These are phyloP conservation scores for Syrmaticus mikado DNA, from an alignment of 2,113 vertebrate genomes.

Conservation along the genomic window DNA sequence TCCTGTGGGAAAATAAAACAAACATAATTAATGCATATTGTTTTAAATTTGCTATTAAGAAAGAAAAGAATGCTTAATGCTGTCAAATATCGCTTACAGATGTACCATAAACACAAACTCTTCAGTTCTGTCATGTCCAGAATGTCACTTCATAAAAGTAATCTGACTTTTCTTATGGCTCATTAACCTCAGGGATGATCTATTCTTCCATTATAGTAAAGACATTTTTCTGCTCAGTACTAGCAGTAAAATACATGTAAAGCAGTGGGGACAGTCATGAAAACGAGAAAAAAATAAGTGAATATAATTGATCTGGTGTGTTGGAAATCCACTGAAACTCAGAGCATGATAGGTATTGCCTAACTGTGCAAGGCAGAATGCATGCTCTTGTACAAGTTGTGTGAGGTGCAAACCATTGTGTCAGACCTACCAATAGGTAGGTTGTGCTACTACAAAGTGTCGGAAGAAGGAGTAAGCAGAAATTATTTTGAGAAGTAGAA, in stretches of 20 bases:
- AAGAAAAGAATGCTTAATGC: neutral
- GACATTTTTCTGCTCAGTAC: neutral
- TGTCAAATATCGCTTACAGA: neutral
- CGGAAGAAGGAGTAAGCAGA: neutral
- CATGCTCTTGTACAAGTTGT: neutral
- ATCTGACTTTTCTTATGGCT: neutral
- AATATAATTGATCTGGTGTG: neutral
- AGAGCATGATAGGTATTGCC: neutral
- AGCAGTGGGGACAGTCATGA: neutral
- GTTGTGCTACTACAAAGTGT: neutral
- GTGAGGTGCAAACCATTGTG: neutral
- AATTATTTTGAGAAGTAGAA: neutral
- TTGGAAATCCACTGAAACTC: neutral
- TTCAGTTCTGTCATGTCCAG: neutral
- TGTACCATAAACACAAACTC: neutral
- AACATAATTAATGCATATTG: neutral
- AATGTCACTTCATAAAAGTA: neutral
- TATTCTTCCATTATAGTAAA: neutral
- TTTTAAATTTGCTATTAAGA: neutral
- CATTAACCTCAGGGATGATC: neutral
- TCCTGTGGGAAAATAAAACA: constrained; percentile 75
- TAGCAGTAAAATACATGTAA: neutral
- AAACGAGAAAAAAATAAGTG: neutral
- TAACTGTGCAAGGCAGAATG: neutral
- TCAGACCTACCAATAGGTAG: neutral